Conservation (phyloP, 2,888 invertebrate species). For the Euspilapteryx auroguttella region DNA sequence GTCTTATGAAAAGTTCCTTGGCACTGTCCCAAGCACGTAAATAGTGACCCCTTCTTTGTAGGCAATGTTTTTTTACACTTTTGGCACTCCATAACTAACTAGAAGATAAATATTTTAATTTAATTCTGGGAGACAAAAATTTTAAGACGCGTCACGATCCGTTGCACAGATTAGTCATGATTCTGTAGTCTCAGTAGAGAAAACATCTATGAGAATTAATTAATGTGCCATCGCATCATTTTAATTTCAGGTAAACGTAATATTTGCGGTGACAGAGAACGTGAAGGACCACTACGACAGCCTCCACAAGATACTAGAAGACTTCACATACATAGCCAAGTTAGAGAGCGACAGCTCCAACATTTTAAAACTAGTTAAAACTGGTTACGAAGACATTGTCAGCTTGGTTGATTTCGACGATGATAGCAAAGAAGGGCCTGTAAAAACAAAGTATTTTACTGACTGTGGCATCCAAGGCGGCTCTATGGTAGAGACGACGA, state of each 20-base stretch:
- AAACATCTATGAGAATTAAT: too few relatives aligned
- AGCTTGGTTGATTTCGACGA: conserved; percentile 62
- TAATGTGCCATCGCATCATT: too few relatives aligned
- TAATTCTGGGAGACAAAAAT: too few relatives aligned
- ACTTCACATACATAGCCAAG: conserved; percentile 76
- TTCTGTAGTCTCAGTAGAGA: too few relatives aligned
- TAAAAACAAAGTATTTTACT: conserved; percentile 71
- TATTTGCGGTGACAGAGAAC: conserved; percentile 81
- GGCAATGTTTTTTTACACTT: too few relatives aligned
- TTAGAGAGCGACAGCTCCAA: conserved; percentile 83
- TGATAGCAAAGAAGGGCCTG: conserved; percentile 62
- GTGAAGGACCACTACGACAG: conserved; percentile 69
- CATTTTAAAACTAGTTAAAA: conserved; percentile 79
- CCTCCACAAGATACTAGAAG: conserved; percentile 68
- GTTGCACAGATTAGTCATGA: too few relatives aligned
- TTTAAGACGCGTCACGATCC: too few relatives aligned
- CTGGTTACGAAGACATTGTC: conserved; percentile 78
- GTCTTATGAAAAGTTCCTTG: too few relatives aligned
- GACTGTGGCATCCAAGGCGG: conserved; percentile 65
- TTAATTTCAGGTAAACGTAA: conserved; percentile 78
- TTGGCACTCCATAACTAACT: too few relatives aligned
- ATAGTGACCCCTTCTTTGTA: too few relatives aligned
- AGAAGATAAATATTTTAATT: too few relatives aligned
- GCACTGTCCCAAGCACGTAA: too few relatives aligned
- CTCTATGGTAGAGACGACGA: conserved; percentile 42